Conservation (phyloP, 2,113 vertebrate genomes). For the Dasypus novemcinctus region DNA sequence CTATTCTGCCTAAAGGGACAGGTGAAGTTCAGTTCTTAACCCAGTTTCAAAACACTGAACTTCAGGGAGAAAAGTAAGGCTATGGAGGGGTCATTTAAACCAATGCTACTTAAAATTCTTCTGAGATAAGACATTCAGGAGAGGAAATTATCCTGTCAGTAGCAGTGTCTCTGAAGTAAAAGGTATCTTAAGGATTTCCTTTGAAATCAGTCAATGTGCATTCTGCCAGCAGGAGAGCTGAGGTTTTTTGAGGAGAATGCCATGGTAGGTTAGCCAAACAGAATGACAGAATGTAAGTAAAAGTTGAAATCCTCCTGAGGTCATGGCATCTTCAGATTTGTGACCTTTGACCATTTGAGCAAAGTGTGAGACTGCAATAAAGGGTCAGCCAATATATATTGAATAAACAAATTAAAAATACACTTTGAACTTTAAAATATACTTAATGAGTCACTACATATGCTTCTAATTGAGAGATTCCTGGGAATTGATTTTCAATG, state of each 20-base stretch:
- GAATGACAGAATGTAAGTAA: background rate
- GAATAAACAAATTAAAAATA: background rate
- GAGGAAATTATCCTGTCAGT: slow-evolving; percentile 17
- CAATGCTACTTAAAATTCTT: slow-evolving; percentile 45
- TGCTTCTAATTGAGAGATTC: background rate
- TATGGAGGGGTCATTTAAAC: background rate
- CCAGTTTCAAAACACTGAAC: background rate
- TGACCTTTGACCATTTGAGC: background rate
- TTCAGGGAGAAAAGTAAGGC: background rate
- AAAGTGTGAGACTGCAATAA: background rate
- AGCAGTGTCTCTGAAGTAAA: background rate
- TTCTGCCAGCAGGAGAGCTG: background rate
- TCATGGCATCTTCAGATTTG: background rate
- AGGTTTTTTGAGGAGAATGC: background rate
- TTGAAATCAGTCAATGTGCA: background rate
- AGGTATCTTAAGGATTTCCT: background rate
- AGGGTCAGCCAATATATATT: background rate
- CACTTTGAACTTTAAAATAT: slow-evolving; percentile 3
- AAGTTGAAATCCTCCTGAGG: background rate
- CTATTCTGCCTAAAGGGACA: background rate
- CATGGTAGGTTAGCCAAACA: background rate
- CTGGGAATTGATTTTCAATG: slow-evolving; percentile 35
- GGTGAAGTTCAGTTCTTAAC: slow-evolving; percentile 31
- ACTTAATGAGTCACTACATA: background rate
- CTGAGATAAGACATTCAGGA: background rate